These are phyloP conservation scores for Brachyptera putata DNA, from an alignment of 2,888 invertebrate species.

Conservation along the genomic window DNA sequence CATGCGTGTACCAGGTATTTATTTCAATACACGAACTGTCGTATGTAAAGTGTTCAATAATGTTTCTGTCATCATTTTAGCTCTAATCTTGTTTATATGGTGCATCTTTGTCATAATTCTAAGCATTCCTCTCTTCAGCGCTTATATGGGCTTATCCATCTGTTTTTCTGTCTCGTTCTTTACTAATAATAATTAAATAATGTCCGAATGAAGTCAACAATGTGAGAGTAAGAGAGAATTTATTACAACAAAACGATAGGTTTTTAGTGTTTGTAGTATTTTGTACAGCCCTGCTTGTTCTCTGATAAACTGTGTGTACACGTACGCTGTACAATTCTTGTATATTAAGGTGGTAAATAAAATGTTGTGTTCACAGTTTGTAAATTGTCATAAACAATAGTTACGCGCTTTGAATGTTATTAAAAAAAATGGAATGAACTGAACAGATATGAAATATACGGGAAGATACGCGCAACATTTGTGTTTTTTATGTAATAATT, in stretches of 20 bases:
- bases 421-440: constrained; percentile 19
- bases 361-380: constrained; percentile 33
- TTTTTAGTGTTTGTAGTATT: constrained; percentile 46
- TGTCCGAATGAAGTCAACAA: constrained; percentile 5
- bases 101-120: constrained; percentile 23
- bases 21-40: background rate
- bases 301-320: constrained; percentile 1
- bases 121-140: constrained; percentile 30
- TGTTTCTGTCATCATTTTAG: constrained; percentile 22
- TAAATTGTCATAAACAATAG: constrained; percentile 32
- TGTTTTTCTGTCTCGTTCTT: constrained; percentile 16
- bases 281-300: constrained; percentile 41
- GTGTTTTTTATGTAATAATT: constrained; percentile 28
- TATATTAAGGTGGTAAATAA: constrained; percentile 18
- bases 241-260: constrained; percentile 31
- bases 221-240: constrained; percentile 26
- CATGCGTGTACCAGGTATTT: background rate
- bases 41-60: background rate
- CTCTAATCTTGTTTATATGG: constrained; percentile 28
- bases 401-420: constrained; percentile 34
- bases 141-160: constrained; percentile 21
- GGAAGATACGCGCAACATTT: constrained; percentile 25
- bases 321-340: constrained; percentile 14
- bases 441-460: constrained; percentile 19
- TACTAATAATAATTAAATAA: constrained; percentile 5